These are phyloP conservation scores for Orthosia cruda DNA, from an alignment of 2,888 invertebrate species.

Conservation along the genomic window DNA sequence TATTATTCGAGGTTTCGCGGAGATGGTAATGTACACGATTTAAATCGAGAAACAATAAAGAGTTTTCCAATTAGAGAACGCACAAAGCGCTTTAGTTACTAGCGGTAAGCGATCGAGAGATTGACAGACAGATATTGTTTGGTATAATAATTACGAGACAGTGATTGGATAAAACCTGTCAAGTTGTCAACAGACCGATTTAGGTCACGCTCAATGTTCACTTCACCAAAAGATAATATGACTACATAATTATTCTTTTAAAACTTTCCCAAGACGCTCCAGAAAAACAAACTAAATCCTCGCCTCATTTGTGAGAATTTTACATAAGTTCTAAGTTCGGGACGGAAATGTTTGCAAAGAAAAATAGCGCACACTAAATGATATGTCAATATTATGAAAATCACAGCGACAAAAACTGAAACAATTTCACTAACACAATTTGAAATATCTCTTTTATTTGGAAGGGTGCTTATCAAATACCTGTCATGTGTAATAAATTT, in stretches of 20 bases:
- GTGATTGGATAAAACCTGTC: conserved; percentile 58
- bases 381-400: conserved; percentile 57
- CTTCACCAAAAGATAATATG: conserved; percentile 14
- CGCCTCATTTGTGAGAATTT: conserved; percentile 51
- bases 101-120: conserved; percentile 35
- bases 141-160: conserved; percentile 47
- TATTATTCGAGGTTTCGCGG: conserved; percentile 45
- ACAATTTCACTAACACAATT: conserved; percentile 63
- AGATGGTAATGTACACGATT: conserved; percentile 32
- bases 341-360: conserved; percentile 38
- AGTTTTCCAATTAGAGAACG: conserved; percentile 58
- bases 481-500: conserved; percentile 75
- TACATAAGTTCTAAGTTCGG: conserved; percentile 44
- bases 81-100: conserved; percentile 48
- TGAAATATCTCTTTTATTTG: conserved; percentile 71
- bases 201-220: conserved; percentile 24
- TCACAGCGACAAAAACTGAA: conserved; percentile 54
- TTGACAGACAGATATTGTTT: conserved; percentile 46
- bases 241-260: conserved; percentile 35
- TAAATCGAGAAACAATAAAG: conserved; percentile 54
- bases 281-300: conserved; percentile 42
- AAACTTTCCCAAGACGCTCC: conserved; percentile 25
- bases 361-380: conserved; percentile 47
- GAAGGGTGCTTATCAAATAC: conserved; percentile 71
- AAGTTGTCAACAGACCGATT: conserved; percentile 60